These are phyloP conservation scores for Zosterops hypoxanthus DNA, from an alignment of 2,113 vertebrate genomes.

Conservation along the genomic window DNA sequence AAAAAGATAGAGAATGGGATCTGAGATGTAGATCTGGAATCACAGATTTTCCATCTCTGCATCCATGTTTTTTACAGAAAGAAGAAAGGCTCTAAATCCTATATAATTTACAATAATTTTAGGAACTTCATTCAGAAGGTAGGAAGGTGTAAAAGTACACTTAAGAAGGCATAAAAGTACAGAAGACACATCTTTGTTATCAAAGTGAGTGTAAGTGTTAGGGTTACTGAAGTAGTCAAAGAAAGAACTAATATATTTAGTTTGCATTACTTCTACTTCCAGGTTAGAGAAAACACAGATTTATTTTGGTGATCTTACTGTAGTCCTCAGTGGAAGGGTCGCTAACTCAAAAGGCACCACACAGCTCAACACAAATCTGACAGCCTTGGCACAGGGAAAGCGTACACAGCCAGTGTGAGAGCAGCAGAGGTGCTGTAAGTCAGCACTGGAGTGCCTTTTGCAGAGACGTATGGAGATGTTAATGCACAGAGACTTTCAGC, in stretches of 20 bases:
- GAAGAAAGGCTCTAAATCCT: not conserved
- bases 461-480: not conserved
- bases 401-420: not conserved
- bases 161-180: not conserved
- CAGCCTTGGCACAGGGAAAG: not conserved
- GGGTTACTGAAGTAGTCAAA: not conserved
- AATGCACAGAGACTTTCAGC: not conserved
- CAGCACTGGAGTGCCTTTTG: not conserved
- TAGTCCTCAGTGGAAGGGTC: not conserved
- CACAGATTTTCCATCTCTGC: not conserved
- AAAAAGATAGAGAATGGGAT: not conserved
- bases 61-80: not conserved
- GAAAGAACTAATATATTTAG: not conserved
- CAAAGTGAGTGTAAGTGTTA: not conserved
- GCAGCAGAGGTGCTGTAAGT: not conserved
- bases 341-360: not conserved
- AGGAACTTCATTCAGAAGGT: not conserved
- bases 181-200: not conserved
- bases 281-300: not conserved
- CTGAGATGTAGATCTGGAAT: not conserved
- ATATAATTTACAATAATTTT: not conserved
- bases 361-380: not conserved
- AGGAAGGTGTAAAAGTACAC: not conserved
- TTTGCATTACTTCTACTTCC: not conserved
- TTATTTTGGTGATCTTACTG: not conserved